Conservation (phyloP, 2,888 invertebrate genomes). For the Clitarchus hookeri region DNA sequence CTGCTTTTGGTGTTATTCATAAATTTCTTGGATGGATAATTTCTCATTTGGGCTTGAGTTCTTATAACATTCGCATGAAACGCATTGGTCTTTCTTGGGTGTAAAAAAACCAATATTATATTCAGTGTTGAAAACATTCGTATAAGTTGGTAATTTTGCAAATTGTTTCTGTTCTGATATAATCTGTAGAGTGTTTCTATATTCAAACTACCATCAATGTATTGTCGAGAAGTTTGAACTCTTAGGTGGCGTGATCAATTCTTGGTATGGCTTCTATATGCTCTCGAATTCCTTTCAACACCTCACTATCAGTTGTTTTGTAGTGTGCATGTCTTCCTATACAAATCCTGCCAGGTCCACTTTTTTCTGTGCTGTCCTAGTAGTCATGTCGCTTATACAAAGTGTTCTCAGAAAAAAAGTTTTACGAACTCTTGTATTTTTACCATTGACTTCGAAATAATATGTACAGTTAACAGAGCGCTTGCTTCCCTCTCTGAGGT, state of each 20-base stretch:
- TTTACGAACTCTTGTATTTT: not conserved
- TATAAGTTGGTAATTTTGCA: not conserved
- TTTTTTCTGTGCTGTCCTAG: slow-evolving; percentile 15
- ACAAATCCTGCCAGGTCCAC: not conserved
- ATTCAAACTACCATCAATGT: slow-evolving; percentile 19
- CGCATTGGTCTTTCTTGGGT: slow-evolving; percentile 3
- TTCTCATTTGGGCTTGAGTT: slow-evolving; percentile 16
- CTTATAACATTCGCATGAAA: not conserved
- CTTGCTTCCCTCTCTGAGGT: not conserved
- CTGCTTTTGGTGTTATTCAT: not conserved
- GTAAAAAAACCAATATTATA: slow-evolving; percentile 2
- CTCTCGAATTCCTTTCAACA: slow-evolving; percentile 12
- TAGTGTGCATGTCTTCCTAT: not conserved
- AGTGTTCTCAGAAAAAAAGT: not conserved
- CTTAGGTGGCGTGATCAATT: not conserved
- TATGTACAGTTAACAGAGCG: not conserved
- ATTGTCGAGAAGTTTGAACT: slow-evolving; percentile 15
- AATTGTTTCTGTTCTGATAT: not conserved
- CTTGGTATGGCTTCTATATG: not conserved
- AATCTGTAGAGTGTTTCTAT: not conserved
- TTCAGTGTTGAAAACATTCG: not conserved
- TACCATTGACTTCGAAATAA: not conserved
- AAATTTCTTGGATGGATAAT: slow-evolving; percentile 16
- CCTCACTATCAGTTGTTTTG: slow-evolving; percentile 15
- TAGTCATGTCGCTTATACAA: not conserved